Conservation (phyloP, 2,888 invertebrate genomes). For the Cryptocheilus praepositus region DNA sequence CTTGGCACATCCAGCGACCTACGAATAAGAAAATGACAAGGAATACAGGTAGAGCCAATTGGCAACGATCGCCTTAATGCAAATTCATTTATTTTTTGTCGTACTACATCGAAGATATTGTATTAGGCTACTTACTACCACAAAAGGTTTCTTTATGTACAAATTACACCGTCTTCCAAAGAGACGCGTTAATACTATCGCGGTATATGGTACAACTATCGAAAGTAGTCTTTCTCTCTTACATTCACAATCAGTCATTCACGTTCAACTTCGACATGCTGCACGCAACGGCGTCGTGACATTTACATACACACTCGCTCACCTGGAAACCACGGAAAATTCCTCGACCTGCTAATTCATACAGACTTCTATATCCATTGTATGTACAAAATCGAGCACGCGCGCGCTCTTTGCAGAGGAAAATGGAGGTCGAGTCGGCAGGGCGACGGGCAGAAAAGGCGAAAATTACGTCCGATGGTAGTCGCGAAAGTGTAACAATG, state of each 20-base stretch:
- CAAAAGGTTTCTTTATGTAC: constrained; percentile 64
- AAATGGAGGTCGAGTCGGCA: no score
- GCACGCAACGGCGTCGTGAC: constrained; percentile 1
- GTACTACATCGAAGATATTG: constrained; percentile 63
- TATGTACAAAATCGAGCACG: constrained; percentile 4
- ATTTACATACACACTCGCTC: not conserved
- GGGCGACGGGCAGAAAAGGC: no score
- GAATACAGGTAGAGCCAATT: no score
- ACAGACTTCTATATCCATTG: constrained; percentile 15
- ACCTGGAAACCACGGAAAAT: constrained; percentile 3
- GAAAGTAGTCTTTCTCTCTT: constrained; percentile 28
- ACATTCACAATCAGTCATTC: no score
- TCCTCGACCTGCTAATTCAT: not conserved
- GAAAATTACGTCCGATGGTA: no score
- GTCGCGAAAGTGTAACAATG: no score
- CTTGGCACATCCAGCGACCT: no score
- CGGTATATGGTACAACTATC: constrained; percentile 70
- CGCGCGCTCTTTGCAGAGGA: no score
- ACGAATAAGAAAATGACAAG: no score
- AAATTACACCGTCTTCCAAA: constrained; percentile 57
- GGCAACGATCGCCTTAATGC: constrained; percentile 55
- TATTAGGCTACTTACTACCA: constrained; percentile 58
- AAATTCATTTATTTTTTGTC: constrained; percentile 70
- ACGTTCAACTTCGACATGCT: not conserved
- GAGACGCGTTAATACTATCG: constrained; percentile 71